Evolutionary conservation across 2,797 vertebrate genomes (phyloP).

Genomic region (Arctocebus calabarensis): DNA sequence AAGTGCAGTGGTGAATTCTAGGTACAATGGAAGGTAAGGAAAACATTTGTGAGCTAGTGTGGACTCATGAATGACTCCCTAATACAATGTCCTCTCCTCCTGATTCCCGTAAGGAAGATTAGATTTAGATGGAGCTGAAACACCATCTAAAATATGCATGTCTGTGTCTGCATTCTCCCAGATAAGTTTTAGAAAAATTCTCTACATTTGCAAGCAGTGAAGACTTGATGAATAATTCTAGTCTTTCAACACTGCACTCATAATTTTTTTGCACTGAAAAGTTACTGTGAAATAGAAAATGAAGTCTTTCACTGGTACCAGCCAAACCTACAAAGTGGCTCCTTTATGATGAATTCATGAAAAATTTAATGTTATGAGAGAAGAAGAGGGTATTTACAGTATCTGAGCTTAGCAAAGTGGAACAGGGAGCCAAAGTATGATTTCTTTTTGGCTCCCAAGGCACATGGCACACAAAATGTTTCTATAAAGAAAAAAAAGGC

Average conservation of each 20-base stretch:
- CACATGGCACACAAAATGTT: conserved; percentile 80
- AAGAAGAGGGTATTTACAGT: conserved; percentile 67
- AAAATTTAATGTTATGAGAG: conserved; percentile 70
- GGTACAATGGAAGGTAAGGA: neutral
- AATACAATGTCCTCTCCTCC: neutral
- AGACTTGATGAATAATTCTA: conserved; percentile 75
- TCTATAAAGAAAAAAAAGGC: conserved; percentile 75
- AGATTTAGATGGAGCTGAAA: conserved; percentile 7
- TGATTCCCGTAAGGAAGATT: neutral
- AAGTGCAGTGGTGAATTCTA: neutral
- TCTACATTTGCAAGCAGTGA: conserved; percentile 66
- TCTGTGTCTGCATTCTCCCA: conserved; percentile 32
- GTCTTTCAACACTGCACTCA: conserved; percentile 70
- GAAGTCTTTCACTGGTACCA: conserved; percentile 74
- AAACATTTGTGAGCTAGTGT: neutral
- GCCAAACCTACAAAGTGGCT: conserved; percentile 57
- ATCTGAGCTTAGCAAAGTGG: conserved; percentile 78
- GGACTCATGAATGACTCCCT: conserved; percentile 20
- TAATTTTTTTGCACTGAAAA: conserved; percentile 73
- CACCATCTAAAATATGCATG: conserved; percentile 26
- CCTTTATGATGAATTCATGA: conserved; percentile 73
- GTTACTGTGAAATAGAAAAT: conserved; percentile 81
- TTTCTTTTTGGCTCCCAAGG: conserved; percentile 81
- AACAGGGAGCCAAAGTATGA: conserved; percentile 76
- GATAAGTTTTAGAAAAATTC: conserved; percentile 61